Evolutionary conservation across 23 tunicate species (phyloP).

Genomic region (Ascidia mentula): DNA sequence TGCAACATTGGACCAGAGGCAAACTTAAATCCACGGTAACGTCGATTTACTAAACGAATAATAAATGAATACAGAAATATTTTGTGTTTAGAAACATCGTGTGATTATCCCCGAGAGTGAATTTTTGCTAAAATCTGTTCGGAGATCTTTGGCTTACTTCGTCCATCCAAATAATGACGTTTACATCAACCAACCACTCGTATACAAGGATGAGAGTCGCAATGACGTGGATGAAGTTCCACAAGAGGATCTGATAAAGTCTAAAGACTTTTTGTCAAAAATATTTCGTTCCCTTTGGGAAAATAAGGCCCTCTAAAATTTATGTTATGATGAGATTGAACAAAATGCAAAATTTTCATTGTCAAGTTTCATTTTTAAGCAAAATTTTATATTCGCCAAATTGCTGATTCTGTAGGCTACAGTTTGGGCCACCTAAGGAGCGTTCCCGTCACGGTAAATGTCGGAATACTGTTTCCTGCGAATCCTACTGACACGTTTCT

Average conservation of each 20-base stretch:
- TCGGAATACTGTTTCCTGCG: too few relatives aligned
- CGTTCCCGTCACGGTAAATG: too few relatives aligned
- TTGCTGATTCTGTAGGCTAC: too few relatives aligned
- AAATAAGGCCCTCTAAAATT: not conserved
- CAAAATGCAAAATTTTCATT: too few relatives aligned
- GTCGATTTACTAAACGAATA: not conserved
- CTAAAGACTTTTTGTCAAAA: not conserved
- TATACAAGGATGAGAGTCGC: not conserved
- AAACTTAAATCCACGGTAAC: slow-evolving; percentile 25
- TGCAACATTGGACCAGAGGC: slow-evolving; percentile 18
- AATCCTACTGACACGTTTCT: too few relatives aligned
- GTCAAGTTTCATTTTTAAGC: too few relatives aligned
- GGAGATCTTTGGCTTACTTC: slow-evolving; percentile 40
- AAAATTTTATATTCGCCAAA: too few relatives aligned
- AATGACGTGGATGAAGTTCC: not conserved
- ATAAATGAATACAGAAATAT: not conserved
- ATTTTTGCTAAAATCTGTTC: not conserved
- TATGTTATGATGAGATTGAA: too few relatives aligned
- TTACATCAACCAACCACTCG: slow-evolving; percentile 4
- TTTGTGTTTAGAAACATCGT: not conserved
- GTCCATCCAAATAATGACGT: slow-evolving; percentile 38
- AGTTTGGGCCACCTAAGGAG: too few relatives aligned
- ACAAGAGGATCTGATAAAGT: not conserved
- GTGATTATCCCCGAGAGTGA: not conserved
- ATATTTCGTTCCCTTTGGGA: not conserved